Conservation (phyloP, 2,113 vertebrate species). For the Colius striatus region DNA sequence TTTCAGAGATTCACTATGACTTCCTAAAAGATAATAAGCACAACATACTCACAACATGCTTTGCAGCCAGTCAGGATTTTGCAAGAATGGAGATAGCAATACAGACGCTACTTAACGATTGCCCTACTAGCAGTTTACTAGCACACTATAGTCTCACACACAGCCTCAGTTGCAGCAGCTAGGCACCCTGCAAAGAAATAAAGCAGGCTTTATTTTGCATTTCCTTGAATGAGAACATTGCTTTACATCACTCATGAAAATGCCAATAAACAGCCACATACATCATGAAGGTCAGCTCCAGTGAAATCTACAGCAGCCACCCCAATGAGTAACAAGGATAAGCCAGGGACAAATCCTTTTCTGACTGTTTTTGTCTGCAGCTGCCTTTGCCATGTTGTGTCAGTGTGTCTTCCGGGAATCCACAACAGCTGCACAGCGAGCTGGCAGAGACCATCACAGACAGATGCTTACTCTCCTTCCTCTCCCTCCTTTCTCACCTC, state of each 20-base stretch:
- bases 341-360: not conserved
- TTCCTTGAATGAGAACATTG: not conserved
- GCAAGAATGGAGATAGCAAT: not conserved
- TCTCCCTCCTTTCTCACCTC: not conserved
- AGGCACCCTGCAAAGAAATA: not conserved
- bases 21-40: not conserved
- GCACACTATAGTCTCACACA: not conserved
- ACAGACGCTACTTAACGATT: not conserved
- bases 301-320: not conserved
- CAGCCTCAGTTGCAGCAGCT: not conserved
- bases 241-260: not conserved
- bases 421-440: not conserved
- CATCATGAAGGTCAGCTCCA: not conserved
- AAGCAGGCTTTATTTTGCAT: not conserved
- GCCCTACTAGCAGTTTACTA: slow-evolving; percentile 1
- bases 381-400: not conserved
- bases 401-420: not conserved
- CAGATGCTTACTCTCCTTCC: not conserved
- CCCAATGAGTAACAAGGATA: not conserved
- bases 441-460: not conserved
- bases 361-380: not conserved
- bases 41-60: not conserved
- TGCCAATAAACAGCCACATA: not conserved
- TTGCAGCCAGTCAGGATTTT: not conserved
- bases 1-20: not conserved